A percentile compares a stretch with the other conserved stretches of the same genome.
Conservation (phyloP, 2,888 invertebrate genomes). For the Drosophila engyochracea region DNA sequence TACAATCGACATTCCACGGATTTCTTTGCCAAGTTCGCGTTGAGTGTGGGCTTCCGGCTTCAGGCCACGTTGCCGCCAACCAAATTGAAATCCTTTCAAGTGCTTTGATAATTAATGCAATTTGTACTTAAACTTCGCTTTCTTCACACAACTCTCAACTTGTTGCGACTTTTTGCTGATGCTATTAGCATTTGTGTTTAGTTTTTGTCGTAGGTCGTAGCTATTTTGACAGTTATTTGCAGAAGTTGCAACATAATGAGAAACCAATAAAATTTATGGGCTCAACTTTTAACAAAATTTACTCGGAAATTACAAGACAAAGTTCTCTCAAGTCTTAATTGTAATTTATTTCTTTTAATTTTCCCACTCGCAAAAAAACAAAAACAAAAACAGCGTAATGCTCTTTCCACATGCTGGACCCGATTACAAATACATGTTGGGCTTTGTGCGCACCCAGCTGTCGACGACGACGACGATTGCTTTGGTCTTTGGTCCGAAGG, state of each 20-base stretch:
- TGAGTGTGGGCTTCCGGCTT: slow-evolving; percentile 34
- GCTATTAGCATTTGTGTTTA: slow-evolving; percentile 1
- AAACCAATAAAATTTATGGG: neutral
- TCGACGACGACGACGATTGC: slow-evolving; percentile 91
- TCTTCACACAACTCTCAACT: slow-evolving; percentile 32
- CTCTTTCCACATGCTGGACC: slow-evolving; percentile 95
- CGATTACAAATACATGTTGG: slow-evolving; percentile 95
- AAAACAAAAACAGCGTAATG: slow-evolving; percentile 88
- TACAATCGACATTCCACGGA: slow-evolving; percentile 60
- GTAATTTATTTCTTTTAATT: neutral
- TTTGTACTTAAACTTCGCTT: slow-evolving; percentile 55
- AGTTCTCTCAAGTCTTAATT: neutral
- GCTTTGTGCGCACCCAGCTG: slow-evolving; percentile 95
- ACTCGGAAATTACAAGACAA: neutral
- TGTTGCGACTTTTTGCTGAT: slow-evolving; percentile 36
- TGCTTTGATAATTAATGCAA: slow-evolving; percentile 77
- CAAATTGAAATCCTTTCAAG: slow-evolving; percentile 69
- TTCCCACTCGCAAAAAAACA: neutral
- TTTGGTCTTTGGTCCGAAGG: slow-evolving; percentile 87
- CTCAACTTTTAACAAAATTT: neutral
- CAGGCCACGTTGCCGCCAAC: slow-evolving; percentile 20
- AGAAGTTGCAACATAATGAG: neutral
- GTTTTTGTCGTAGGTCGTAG: slow-evolving; percentile 16
- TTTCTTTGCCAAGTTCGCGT: slow-evolving; percentile 45
- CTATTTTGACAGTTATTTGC: neutral